Evolutionary conservation across 2,797 vertebrate genomes (phyloP).

Genomic region (Falco naumanni): DNA sequence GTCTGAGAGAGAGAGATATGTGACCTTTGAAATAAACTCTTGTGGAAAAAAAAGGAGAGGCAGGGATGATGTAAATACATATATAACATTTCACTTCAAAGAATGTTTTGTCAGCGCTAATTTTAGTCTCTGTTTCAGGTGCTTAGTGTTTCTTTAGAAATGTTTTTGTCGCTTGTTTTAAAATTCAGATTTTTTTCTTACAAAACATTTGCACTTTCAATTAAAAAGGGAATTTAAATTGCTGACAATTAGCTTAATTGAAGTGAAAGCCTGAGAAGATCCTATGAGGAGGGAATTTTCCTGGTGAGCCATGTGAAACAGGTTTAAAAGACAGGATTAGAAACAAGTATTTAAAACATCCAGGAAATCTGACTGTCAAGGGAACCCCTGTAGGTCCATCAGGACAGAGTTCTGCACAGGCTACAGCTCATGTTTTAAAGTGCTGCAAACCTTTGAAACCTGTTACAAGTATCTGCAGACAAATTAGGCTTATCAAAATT

Average conservation of each 20-base stretch:
- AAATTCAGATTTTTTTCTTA: neutral
- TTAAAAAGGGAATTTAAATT: neutral
- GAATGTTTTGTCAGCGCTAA: neutral
- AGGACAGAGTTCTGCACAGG: neutral
- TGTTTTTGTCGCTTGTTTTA: neutral
- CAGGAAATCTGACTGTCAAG: neutral
- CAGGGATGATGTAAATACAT: neutral
- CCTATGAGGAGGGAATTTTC: neutral
- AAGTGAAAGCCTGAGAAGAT: neutral
- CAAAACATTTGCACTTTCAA: neutral
- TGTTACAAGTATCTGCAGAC: neutral
- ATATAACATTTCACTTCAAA: neutral
- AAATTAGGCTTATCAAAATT: neutral
- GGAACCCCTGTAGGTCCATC: neutral
- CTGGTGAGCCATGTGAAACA: neutral
- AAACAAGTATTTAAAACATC: neutral
- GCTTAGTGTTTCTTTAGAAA: neutral
- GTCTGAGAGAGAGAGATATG: neutral
- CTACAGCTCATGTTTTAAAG: neutral
- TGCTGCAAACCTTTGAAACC: neutral
- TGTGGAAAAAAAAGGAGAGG: neutral
- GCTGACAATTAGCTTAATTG: constrained; percentile 37
- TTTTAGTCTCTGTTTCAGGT: neutral
- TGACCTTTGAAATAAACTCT: neutral
- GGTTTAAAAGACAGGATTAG: constrained; percentile 9